Conservation (phyloP, 2,797 vertebrate genomes). For the Micromesistius poutassou region DNA sequence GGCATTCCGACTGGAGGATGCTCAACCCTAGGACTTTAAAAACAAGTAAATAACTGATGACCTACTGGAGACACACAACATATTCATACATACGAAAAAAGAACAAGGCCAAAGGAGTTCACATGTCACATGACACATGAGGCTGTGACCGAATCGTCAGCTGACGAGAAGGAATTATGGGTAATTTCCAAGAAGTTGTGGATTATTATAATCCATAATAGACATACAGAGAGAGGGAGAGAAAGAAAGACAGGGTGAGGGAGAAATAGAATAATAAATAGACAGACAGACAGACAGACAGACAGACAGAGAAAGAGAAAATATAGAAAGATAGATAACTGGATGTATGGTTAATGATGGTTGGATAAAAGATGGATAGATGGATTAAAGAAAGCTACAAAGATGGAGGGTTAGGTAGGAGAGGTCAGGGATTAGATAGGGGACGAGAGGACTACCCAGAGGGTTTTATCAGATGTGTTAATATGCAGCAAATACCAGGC, state of each 20-base stretch:
- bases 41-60: background rate
- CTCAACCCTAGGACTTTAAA: background rate
- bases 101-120: no score
- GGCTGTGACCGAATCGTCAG: background rate
- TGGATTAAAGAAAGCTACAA: constrained; percentile 8
- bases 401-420: constrained; percentile 19
- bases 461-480: constrained; percentile 48
- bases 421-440: constrained; percentile 44
- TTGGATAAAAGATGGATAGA: no score
- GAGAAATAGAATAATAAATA: background rate
- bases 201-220: constrained; percentile 19
- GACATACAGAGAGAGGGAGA: background rate
- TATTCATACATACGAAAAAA: no score
- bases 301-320: background rate
- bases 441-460: constrained; percentile 46
- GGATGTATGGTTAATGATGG: no score
- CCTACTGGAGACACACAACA: no score
- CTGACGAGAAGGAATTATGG: background rate
- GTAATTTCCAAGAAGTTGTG: constrained; percentile 25
- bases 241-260: background rate
- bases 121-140: background rate
- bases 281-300: background rate
- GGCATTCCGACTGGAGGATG: no score
- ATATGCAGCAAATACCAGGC: constrained; percentile 44
- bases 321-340: constrained; percentile 1